Base-by-base conservation (phyloP, 2,888 invertebrate genomes). In the Drosophila putrida region DNA sequence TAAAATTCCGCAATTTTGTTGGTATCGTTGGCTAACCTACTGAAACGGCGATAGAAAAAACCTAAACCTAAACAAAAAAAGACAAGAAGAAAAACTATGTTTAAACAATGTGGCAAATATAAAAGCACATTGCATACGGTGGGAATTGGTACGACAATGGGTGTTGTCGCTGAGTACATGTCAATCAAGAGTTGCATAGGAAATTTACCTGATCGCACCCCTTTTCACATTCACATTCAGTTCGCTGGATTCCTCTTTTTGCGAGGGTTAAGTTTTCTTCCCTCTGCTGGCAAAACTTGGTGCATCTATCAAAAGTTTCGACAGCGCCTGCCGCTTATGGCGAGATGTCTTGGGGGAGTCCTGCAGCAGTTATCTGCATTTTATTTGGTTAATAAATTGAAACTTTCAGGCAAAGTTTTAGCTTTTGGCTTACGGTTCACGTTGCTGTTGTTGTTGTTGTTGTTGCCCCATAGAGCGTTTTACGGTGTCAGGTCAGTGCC, bases 361-460 rank as follows among this genome's bases (percentile, higher is more conserved):
- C 64, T 60, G 39, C 65, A 75, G 73, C 78, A 71, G 75, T 83
- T 82, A 87, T 87, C 84, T 85, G 84, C 84, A 84, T 87, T 85
- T 85, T 84, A 85, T 85, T 84, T 80, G 80, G 84, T 80, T 85
- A 84, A 87, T 85, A 85, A 85, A 87, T 85, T 85, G 82, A 84
- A 84, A 87, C 60, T 82, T 78, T 75, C 63, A 57, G 53, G 47
- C 53, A 82, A 87, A 81, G 82, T 87, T 78, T 76, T 9, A 59
- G 31, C 31, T 33, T 41, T 50, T 20, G 10, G 59, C 46, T 38
- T 44, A 43, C 31, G 51, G 38, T 11, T 27, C 27, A 27, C 11
- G 44, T 28, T 27, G 44, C n/a, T 50, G 62, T 20, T 20, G 20
- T 20, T 20, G 20, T 20, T 20, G 20, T 20, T 20, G 20, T 20